Conservation (phyloP, 2,113 vertebrate species). For the Pitta sordida region DNA sequence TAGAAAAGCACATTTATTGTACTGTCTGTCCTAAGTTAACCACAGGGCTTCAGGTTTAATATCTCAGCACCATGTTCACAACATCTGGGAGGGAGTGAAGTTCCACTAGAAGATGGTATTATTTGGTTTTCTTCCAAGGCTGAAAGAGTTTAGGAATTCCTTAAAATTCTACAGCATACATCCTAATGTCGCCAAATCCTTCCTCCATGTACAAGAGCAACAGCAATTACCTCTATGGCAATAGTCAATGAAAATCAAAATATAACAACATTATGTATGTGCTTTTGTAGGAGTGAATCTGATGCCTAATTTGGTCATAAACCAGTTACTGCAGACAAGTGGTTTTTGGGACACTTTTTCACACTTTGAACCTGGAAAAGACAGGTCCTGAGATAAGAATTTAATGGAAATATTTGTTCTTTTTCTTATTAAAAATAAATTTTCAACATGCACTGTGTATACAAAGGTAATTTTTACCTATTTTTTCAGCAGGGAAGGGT, state of each 20-base stretch:
- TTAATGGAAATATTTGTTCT: background rate
- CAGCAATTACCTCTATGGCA: background rate
- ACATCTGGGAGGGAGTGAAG: background rate
- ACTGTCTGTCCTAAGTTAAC: background rate
- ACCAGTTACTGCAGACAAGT: background rate
- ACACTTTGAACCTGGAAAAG: background rate
- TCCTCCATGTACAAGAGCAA: background rate
- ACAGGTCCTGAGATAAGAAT: background rate
- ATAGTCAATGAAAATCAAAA: background rate
- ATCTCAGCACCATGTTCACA: conserved; percentile 2
- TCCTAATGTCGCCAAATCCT: background rate
- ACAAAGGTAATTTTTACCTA: background rate
- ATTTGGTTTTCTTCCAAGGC: background rate
- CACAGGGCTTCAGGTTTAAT: background rate
- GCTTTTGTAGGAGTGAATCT: background rate
- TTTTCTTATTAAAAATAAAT: background rate
- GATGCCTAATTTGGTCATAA: background rate
- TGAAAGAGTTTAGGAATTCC: background rate
- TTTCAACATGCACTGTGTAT: background rate
- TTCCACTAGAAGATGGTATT: background rate
- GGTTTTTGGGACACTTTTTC: background rate
- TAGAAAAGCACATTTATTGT: background rate
- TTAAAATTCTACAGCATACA: background rate
- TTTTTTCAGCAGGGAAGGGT: accelerated
- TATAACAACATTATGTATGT: background rate